Evolutionary conservation across 2,113 vertebrate genomes (phyloP), one percentile per base, ranked within the genome.

Genomic region (Pygathrix nemaeus): DNA sequence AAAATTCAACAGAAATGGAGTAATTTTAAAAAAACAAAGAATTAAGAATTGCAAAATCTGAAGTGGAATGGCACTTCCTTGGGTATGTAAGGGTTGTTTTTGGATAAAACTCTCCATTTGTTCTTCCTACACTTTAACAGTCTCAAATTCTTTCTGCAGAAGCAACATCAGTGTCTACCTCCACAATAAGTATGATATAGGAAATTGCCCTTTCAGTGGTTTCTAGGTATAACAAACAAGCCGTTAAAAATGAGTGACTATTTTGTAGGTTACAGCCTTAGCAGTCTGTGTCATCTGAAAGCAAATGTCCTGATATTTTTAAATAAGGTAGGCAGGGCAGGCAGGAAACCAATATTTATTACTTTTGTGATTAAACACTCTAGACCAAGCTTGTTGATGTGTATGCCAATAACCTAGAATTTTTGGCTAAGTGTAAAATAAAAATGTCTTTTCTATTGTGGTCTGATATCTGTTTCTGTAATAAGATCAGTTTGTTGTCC

Each of bases 401-500:
- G 21, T 40, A 87, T 96, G 93, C 97, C 95, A 96, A 88, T 88
- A 93, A 90, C 76, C 72, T 57, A 68, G 79, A 80, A 89, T 88
- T 92, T 86, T 88, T 96, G 95, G 76, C 93, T 97, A 97, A 88
- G 30, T 84, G 38, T 88, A 79, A 93, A 90, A 93, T 75, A 38
- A 61, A 98, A 87, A 68, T 81, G 64, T 96, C 76, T 96, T 96
- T 92, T 97, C 73, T 97, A 52, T 83, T 85, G 43, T 97, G 94
- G 87, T 92, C 92, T 86, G 64, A 88, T 98, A 79, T 97, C 97
- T 98, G 95, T 98, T 98, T 98, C 97, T 97, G 96, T 98, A 97
- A 98, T 95, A 96, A 98, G 97, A 98, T 97, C 0, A 96, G 89
- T 96, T 98, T 97, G 91, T 98, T 98, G 97, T 97, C 95, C 76